Conservation (phyloP, 2,113 vertebrate genomes). For the Mirounga angustirostris region DNA sequence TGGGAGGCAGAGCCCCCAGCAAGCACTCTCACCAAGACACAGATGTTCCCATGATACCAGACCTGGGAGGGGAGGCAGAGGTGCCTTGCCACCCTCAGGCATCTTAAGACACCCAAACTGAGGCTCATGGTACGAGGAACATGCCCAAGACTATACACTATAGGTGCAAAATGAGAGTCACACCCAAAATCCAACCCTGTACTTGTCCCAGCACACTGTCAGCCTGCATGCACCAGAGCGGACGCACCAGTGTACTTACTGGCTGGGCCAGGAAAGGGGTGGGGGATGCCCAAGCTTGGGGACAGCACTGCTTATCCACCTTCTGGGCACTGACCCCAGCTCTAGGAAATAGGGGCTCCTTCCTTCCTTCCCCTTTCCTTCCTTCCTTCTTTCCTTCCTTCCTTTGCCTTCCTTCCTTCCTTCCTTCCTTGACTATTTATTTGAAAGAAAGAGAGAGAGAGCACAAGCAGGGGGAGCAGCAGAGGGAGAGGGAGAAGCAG, state of each 20-base stretch:
- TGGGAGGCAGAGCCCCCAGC: neutral
- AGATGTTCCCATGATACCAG: neutral
- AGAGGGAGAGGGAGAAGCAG: neutral
- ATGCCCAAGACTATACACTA: neutral
- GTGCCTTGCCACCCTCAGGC: neutral
- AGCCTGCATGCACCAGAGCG: neutral
- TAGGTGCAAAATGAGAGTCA: neutral
- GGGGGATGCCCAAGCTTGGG: neutral
- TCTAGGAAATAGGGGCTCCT: neutral
- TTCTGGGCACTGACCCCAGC: neutral
- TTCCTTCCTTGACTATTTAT: neutral
- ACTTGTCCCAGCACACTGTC: neutral
- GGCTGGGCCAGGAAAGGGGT: neutral
- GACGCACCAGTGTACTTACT: neutral
- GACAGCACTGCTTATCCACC: neutral
- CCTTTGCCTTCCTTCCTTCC: no score
- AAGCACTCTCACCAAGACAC: neutral
- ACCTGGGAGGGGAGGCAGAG: no score
- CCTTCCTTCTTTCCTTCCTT: neutral
- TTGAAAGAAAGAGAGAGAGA: neutral
- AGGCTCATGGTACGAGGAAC: neutral
- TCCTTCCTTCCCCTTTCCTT: neutral
- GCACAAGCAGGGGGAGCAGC: neutral
- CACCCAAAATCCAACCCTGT: neutral
- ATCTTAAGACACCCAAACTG: neutral